phyloP scores from a whole-genome alignment of 1,140 invertebrate species.

The Drosophila pruinosa region DNA sequence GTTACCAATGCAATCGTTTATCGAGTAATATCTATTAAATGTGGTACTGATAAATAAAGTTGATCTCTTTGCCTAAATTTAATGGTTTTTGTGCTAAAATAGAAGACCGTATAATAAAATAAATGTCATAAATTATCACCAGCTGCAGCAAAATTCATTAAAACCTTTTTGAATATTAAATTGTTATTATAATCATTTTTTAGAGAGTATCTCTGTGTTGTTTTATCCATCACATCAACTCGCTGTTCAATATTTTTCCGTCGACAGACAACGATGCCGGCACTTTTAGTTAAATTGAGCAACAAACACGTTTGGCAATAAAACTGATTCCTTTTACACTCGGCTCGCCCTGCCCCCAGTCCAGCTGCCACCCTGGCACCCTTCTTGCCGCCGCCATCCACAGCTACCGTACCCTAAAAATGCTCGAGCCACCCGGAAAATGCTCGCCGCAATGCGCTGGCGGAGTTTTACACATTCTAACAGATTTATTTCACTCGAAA shows the following conservation, averaged over 20 bases:
- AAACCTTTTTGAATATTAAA: no score
- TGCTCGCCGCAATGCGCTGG: constrained; percentile 74
- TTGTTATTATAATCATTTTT: no score
- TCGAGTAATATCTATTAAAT: constrained; percentile 2
- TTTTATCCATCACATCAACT: background rate
- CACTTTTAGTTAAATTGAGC: constrained; percentile 80
- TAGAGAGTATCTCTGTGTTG: background rate
- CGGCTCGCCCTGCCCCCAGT: background rate
- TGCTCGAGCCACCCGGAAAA: constrained; percentile 32
- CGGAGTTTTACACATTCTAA: constrained; percentile 78
- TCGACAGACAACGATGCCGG: constrained; percentile 59
- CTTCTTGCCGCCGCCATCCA: background rate
- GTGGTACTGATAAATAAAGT: background rate
- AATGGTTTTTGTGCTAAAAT: background rate
- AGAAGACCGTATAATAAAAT: background rate
- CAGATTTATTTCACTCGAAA: constrained; percentile 81
- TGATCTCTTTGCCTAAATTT: background rate
- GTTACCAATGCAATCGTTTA: constrained; percentile 14
- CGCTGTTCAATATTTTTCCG: constrained; percentile 36
- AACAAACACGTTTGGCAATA: constrained; percentile 81
- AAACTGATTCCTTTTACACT: constrained; percentile 56
- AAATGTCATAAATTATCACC: no score
- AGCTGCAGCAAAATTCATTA: no score
- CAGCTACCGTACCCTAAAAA: background rate
- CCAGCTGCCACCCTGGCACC: background rate